Evolutionary conservation across 2,888 invertebrate genomes (phyloP), one percentile per base, ranked within the genome.

Genomic region (Tillus elongatus): DNA sequence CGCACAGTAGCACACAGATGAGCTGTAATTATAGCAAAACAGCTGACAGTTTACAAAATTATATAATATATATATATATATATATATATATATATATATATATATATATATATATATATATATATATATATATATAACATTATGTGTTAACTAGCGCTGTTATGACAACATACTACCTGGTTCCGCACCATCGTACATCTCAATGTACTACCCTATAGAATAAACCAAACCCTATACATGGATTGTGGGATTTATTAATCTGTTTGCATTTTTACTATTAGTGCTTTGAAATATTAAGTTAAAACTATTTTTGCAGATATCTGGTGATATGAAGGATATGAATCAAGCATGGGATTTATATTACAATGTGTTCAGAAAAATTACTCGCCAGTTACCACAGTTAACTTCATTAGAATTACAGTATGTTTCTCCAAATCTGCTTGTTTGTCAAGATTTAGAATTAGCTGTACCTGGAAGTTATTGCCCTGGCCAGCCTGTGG

Each of bases 321-420:
- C 91, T 0, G 80, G 84, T 1, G 83, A 85, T 50, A 80, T 86
- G 3, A 80, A 92, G 48, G 97, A 99, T 57, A 67, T 99, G 46
- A 95, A 93, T 61, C 93, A 93, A 61, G 98, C 98, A 2, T 99
- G 98, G 98, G 97, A 99, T 62, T 73, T 96, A 24, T 99, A 99
- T 68, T 99, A 98, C 68, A 91, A 95, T 62, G 96, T 98, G 35
- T 98, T 98, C 69, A 77, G 96, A 15, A 79, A 93, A 51, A 97
- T 98, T 60, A 89, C 93, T 12, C 79, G 92, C 12, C 98, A 98
- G 64, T 69, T 99, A 47, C 91, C 95, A 2, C 88, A 89, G 60
- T 67, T 92, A 27, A 91, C 91, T 3, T 87, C 87, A 2, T 69
- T 93, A 29, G 92, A 92, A 66, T 69, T 93, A 52, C 93, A 96